Percentiles rank a stretch among this genome's conserved stretches.
These are phyloP conservation scores for Tachuris rubrigastra DNA, from an alignment of 2,113 vertebrate species.

Conservation along the genomic window DNA sequence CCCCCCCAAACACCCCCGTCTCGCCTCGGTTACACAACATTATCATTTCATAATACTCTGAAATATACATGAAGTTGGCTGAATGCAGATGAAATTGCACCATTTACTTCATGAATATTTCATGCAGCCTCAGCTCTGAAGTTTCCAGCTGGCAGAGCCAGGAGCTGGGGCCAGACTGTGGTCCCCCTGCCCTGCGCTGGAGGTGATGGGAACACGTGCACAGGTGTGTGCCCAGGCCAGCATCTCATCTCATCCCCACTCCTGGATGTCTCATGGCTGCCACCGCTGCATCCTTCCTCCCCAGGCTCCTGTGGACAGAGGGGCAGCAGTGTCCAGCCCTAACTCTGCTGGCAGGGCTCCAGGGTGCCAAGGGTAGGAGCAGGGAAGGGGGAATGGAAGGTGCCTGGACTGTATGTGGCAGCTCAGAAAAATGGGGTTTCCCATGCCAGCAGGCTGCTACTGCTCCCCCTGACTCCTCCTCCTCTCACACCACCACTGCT, in stretches of 20 bases:
- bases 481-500: not conserved
- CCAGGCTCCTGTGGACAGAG: accelerated
- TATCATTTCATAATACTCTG: slow-evolving; percentile 79
- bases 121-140: slow-evolving; percentile 72
- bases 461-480: not conserved
- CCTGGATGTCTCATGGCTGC: accelerated
- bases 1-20: not conserved
- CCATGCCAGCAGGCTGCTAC: not conserved
- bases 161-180: slow-evolving; percentile 14
- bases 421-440: not conserved
- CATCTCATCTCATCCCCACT: accelerated
- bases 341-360: not conserved
- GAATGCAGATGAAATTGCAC: slow-evolving; percentile 83
- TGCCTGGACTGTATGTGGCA: not conserved
- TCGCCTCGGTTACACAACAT: slow-evolving; percentile 67
- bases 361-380: accelerated
- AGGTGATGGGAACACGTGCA: accelerated
- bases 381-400: not conserved
- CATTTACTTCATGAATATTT: slow-evolving; percentile 84
- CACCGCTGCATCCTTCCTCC: accelerated
- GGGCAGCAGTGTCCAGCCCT: accelerated
- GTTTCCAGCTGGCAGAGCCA: slow-evolving; percentile 67
- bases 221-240: not conserved
- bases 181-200: not conserved
- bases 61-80: slow-evolving; percentile 83